These are phyloP conservation scores for Malacoraja senta DNA, from an alignment of 2,797 vertebrate genomes.

Conservation along the genomic window DNA sequence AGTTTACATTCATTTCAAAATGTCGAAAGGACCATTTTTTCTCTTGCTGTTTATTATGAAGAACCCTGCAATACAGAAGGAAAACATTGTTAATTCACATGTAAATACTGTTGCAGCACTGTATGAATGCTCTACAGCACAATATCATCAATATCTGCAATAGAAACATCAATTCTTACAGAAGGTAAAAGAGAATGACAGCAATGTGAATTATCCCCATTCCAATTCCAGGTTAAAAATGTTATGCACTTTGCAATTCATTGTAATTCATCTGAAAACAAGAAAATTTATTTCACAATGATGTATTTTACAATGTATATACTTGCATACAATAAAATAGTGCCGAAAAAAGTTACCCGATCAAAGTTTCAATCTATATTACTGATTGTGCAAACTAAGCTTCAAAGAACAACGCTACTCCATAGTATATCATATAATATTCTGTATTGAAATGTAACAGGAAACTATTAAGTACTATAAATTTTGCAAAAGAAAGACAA, in stretches of 20 bases:
- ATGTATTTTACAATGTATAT: not conserved
- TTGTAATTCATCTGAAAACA: not conserved
- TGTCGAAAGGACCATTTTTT: conserved; percentile 67
- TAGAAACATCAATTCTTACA: not conserved
- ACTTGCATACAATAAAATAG: not conserved
- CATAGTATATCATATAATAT: not conserved
- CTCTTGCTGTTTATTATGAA: conserved; percentile 56
- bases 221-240: not conserved
- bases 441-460: not conserved
- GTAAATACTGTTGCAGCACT: not conserved
- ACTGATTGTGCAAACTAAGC: not conserved
- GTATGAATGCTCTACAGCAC: not conserved
- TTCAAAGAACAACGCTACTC: not conserved
- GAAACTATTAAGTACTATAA: not conserved
- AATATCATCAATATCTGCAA: not conserved
- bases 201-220: not conserved
- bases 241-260: not conserved
- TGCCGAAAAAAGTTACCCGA: not conserved
- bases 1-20: conserved; percentile 71
- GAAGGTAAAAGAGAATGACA: not conserved
- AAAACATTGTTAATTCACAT: conserved; percentile 32
- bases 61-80: conserved; percentile 50
- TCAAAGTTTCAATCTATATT: not conserved
- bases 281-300: not conserved
- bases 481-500: not conserved